Percentiles rank a stretch among this genome's conserved stretches.
These are phyloP conservation scores for Grus americana DNA, from an alignment of 2,113 vertebrate genomes.

Conservation along the genomic window DNA sequence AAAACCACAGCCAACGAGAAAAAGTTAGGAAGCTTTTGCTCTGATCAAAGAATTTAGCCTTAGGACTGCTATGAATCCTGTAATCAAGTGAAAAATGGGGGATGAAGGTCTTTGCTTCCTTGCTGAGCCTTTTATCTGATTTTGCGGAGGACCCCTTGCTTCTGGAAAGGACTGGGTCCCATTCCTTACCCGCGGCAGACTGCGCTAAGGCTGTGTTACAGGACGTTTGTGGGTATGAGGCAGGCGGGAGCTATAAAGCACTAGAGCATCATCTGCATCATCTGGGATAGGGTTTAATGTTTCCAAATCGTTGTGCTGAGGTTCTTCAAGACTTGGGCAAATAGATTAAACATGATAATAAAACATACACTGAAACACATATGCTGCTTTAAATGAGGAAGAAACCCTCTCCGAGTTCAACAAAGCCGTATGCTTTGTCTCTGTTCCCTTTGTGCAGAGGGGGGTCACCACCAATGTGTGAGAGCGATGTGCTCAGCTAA, in stretches of 20 bases:
- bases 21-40: not conserved
- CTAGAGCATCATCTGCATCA: not conserved
- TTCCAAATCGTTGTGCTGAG: not conserved
- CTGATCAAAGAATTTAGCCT: not conserved
- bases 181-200: not conserved
- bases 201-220: not conserved
- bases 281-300: not conserved
- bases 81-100: not conserved
- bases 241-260: not conserved
- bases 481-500: not conserved
- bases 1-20: not conserved
- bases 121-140: not conserved
- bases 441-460: not conserved
- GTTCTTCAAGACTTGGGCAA: not conserved
- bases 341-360: not conserved
- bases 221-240: not conserved
- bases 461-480: not conserved
- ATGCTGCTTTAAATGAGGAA: not conserved
- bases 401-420: rapidly evolving
- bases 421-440: not conserved
- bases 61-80: not conserved
- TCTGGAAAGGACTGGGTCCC: not conserved
- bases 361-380: not conserved
- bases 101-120: not conserved
- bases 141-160: not conserved